Base-by-base conservation (phyloP, 2,888 invertebrate genomes). In the Bruchidius siliquastri region DNA sequence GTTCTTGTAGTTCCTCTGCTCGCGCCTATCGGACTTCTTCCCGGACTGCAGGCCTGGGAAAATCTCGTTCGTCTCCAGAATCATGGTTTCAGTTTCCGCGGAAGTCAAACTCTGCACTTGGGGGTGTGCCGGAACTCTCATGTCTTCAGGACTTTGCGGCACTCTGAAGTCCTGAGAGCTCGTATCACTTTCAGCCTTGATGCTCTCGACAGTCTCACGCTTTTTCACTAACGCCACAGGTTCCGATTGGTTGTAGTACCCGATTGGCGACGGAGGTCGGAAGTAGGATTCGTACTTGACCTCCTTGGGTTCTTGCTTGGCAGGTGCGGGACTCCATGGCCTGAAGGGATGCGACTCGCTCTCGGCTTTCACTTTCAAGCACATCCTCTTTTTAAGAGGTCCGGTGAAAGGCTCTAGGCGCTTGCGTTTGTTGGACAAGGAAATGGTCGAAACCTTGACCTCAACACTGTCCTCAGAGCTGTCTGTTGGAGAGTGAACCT, bases 1-100 rank as follows among this genome's bases (percentile, higher is more conserved):
- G 85, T 96, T 97, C 84, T 97, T 97, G 87, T 97, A 97, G 85
- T 97, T 97, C 77, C 96, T 89, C 82, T 95, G 94, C 77, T 94
- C 92, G 22, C 81, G 77, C 66, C 81, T 77, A 26, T 76, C 74
- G 21, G 68, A 49, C n/a, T 66, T 69, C 72, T 75, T 20, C 72
- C 72, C 72, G 70, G 71, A 68, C 70, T 80, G 76, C 70, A 84
- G 74, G 20, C 75, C 74, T 0, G 86, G 86, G 79, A 86, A 86
- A 2, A 80, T 79, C 71, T 84, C 83, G 22, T 79, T 80, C 13
- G 84, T 82, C 68, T 79, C 81, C 22, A 82, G 74, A 21, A 86
- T 79, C 71, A 84, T 78, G 21, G 79, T 77, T 69, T 86, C 85
- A 0, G 84, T 82, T 77, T 86, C 85, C 0, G 79, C 76, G 0